A percentile compares a stretch with the other conserved stretches of the same genome.
Conservation (phyloP, 1,140 invertebrate genomes). For the Drosophila triauraria region DNA sequence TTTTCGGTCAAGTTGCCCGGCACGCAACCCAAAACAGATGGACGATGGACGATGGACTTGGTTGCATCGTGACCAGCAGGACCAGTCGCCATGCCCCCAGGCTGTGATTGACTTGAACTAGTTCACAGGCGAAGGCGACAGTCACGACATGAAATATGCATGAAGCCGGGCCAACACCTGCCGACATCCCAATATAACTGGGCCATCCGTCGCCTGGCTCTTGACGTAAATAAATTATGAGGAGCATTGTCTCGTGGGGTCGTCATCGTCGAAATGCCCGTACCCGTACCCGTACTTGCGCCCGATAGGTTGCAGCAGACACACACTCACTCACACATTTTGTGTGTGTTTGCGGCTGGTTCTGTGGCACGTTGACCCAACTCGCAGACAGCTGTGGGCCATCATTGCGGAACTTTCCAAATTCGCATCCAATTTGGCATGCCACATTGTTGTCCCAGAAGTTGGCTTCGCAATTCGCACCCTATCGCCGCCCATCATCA, state of each 20-base stretch:
- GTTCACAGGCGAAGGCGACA: conserved; percentile 61
- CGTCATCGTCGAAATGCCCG: conserved; percentile 39
- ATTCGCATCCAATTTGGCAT: conserved; percentile 59
- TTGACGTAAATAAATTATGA: conserved; percentile 56
- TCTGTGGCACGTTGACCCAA: conserved; percentile 63
- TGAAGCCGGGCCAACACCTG: conserved; percentile 30
- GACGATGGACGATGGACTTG: conserved; percentile 1
- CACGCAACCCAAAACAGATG: conserved; percentile 31
- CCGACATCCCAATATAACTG: conserved; percentile 31
- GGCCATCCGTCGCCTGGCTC: conserved; percentile 29
- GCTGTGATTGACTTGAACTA: conserved; percentile 77
- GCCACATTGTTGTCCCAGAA: conserved; percentile 43
- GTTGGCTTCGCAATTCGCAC: conserved; percentile 43
- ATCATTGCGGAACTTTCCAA: conserved; percentile 56
- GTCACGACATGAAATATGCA: conserved; percentile 24
- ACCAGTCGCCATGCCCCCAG: conserved; percentile 31
- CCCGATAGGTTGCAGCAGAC: conserved; percentile 16
- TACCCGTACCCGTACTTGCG: conserved; percentile 7
- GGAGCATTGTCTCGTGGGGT: conserved; percentile 49
- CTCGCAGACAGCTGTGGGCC: conserved; percentile 39
- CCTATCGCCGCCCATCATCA: conserved; percentile 47
- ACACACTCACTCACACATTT: conserved; percentile 9
- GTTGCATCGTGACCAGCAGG: conserved; percentile 56
- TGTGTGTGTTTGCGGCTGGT: conserved; percentile 9
- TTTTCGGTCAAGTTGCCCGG: conserved; percentile 75